Evolutionary conservation across 2,888 invertebrate genomes (phyloP), one percentile per base, ranked within the genome.

Genomic region (Apoderus coryli): DNA sequence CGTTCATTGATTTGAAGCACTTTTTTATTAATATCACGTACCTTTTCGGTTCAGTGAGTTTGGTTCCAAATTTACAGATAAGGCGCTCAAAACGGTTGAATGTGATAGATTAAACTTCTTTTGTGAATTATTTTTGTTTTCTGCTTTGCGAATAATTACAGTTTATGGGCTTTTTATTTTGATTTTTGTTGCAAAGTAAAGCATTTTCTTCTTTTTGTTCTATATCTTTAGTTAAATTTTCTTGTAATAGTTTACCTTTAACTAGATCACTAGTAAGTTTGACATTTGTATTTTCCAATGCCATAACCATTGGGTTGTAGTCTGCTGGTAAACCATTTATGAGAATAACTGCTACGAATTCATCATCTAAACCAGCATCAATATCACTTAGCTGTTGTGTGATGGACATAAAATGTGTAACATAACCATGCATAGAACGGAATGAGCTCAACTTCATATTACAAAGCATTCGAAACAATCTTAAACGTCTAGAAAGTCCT

Each of bases 381-480:
- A 23, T 23, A n/a, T 23, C 23, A 23, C n/a, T 9, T 7, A 16
- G 19, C 19, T 16, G 19, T 9, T 16, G 19, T 16, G 19, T 16
- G 19, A 16, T 9, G 19, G 19, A 16, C 19, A 16, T 16, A 16
- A 16, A 7, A 6, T 16, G 19, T 7, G 6, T 23, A 23, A 23
- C 23, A 11, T 23, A 23, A 10, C 11, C n/a, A 23, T 23, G 4
- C 23, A 4, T 23, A n/a, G 23, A 6, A 23, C 11, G n/a, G n/a
- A 23, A 23, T 5, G 23, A 23, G 23, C 11, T 23, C 23, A 23
- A 23, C 11, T 23, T 23, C 23, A 23, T 23, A 11, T 23, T 23
- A n/a, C 23, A 23, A 4, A 23, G n/a, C 23, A 23, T 23, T 23
- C n/a, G n/a, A 4, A 23, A 23, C 11, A 23, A 23, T 11, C 5